These are phyloP conservation scores for Pocillopora grandis DNA, from an alignment of 92 coral and sea anemone species.

Conservation along the genomic window DNA sequence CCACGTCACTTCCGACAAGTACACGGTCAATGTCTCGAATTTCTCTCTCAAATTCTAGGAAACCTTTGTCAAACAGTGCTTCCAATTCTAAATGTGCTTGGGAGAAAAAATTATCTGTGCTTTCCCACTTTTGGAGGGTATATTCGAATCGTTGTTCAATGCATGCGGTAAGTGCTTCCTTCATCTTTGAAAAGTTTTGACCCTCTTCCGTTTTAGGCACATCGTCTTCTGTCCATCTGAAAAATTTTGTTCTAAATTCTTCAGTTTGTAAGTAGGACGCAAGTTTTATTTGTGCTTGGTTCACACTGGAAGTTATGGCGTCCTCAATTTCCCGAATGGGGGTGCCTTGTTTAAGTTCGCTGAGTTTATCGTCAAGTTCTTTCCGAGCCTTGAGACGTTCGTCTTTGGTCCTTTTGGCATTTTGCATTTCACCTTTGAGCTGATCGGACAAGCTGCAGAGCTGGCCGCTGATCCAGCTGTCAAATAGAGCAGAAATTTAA, in stretches of 20 bases:
- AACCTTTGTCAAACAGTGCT: conserved; percentile 1
- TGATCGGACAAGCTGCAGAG: conserved; percentile 10
- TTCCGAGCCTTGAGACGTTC: conserved; percentile 2
- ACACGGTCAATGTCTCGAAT: conserved; percentile 19
- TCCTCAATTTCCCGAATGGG: conserved; percentile 7
- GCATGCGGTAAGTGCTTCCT: background rate
- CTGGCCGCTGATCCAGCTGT: conserved; percentile 3
- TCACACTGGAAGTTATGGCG: background rate
- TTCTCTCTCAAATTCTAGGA: conserved; percentile 18
- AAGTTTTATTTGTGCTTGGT: background rate
- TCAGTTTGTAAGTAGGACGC: background rate
- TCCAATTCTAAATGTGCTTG: conserved; percentile 8
- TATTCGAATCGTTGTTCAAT: conserved; percentile 7
- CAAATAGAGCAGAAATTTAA: background rate
- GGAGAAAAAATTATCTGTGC: background rate
- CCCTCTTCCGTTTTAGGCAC: conserved; percentile 3
- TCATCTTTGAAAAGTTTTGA: background rate
- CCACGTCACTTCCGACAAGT: background rate
- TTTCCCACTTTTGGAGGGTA: background rate
- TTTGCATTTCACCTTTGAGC: background rate
- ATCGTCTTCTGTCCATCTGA: conserved; percentile 3
- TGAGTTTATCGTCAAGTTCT: background rate
- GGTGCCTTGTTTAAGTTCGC: background rate
- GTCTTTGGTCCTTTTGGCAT: background rate
- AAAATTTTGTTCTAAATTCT: background rate